phyloP scores from a whole-genome alignment of 2,113 vertebrate genomes.

The Dascyllus trimaculatus region DNA sequence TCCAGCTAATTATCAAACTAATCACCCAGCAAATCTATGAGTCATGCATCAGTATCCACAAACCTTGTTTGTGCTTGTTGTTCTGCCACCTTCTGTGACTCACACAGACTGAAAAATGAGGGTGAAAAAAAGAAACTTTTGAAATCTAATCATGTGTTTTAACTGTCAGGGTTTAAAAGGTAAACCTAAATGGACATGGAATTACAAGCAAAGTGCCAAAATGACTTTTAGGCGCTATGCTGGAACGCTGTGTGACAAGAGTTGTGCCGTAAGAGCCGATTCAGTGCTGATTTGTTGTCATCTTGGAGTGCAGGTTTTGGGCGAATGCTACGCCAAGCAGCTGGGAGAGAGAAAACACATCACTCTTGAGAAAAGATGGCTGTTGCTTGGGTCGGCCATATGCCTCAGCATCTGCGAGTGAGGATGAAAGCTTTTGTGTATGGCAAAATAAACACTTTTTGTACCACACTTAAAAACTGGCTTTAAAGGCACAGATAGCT shows the following conservation, averaged over 20 bases:
- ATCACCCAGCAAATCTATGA: conserved; percentile 27
- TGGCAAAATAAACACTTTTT: conserved; percentile 44
- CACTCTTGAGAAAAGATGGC: conserved; percentile 60
- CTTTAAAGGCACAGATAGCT: neutral
- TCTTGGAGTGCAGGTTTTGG: conserved; percentile 44
- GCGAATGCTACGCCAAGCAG: conserved; percentile 52
- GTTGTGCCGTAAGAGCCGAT: conserved; percentile 28
- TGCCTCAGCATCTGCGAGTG: conserved; percentile 62
- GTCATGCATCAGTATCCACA: conserved; percentile 26
- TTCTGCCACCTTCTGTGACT: conserved; percentile 10
- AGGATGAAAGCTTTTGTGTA: conserved; percentile 37
- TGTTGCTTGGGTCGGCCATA: conserved; percentile 59
- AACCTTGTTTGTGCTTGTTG: neutral
- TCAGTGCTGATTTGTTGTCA: conserved; percentile 60
- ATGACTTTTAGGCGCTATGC: conserved; percentile 29
- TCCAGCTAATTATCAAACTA: conserved; percentile 39
- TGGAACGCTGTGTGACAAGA: conserved; percentile 43
- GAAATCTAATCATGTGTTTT: conserved; percentile 17
- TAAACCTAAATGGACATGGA: conserved; percentile 16
- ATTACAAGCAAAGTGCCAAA: conserved; percentile 41
- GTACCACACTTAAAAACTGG: conserved; percentile 29
- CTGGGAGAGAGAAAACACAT: conserved; percentile 55
- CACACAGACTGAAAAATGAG: neutral
- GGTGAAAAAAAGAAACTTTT: neutral
- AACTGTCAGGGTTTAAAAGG: conserved; percentile 38